Base-by-base conservation (phyloP, 2,113 vertebrate genomes). In the Pongo abelii region DNA sequence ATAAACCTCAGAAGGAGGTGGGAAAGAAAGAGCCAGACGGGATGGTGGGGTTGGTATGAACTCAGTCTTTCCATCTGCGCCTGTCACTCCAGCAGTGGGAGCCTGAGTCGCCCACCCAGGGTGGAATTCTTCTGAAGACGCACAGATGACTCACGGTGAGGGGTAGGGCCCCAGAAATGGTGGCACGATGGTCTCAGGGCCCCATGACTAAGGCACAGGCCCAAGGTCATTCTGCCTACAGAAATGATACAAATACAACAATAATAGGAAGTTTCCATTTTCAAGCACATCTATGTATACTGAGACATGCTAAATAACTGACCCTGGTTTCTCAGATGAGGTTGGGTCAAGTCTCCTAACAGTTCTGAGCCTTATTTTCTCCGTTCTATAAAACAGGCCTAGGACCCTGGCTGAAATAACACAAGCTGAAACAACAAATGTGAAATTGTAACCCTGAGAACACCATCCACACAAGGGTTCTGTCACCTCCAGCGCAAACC, bases 121-220 rank as follows among this genome's bases (percentile, higher is more conserved):
- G 6, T 13, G 23, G n/a, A 64, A 48, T 23, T 74, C 46, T 40
- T 57, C 85, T 22, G 25, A 52, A 78, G 46, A 67, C 1, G 0
- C 5, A 22, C n/a, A 55, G 22, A 30, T 12, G 79, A 43, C 77
- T 25, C 18, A 1, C 0, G 0, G 72, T 2, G 5, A 83, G 8
- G 20, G 25, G 14, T 0, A 32, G 25, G 46, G 17, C 48, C 27
- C 79, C 64, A 32, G 59, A 84, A 40, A 55, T 14, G 5, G 64
- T 22, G 14, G 23, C 46, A 27, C 0, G 0, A 50, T n/a, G 38
- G 59, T 78, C 32, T 40, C 30, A 2, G 6, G 32, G 46, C 11
- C 14, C 67, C 74, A 14, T 0, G 23, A 35, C 79, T 16, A 30
- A 40, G 6, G 38, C 43, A n/a, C 0, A 43, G 46, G 22, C 46